Conservation (phyloP, 2,888 invertebrate genomes). For the Aspidiotus destructor region DNA sequence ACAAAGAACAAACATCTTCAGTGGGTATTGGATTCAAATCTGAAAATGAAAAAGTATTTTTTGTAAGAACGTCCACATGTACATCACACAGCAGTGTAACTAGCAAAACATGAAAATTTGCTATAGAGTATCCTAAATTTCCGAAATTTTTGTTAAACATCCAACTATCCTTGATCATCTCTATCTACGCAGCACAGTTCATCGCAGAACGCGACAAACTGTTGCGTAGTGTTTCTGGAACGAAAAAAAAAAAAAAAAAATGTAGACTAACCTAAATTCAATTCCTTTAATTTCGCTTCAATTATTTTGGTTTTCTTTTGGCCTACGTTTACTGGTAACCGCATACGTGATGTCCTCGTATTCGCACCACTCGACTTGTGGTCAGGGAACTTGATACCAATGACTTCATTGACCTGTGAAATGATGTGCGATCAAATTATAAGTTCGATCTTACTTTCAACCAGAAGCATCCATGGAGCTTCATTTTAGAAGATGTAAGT, state of each 20-base stretch:
- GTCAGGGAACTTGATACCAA: conserved; percentile 93
- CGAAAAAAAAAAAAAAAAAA: no score
- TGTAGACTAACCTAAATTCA: conserved; percentile 76
- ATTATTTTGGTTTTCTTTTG: conserved; percentile 96
- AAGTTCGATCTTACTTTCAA: not conserved
- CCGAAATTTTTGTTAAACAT: no score
- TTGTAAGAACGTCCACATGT: no score
- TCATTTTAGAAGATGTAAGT: no score
- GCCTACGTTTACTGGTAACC: conserved; percentile 90
- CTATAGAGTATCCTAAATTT: no score
- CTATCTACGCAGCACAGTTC: no score
- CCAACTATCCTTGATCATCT: no score
- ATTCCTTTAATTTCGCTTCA: conserved; percentile 80
- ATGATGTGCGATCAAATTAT: conserved; percentile 7
- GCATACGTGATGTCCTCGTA: conserved; percentile 82
- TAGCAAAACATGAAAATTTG: no score
- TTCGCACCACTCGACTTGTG: conserved; percentile 86
- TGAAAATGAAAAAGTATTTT: conserved; percentile 41
- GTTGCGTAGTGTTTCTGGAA: no score
- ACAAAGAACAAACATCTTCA: conserved; percentile 83
- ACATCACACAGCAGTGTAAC: no score
- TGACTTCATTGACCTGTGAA: conserved; percentile 50
- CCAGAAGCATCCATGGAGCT: no score
- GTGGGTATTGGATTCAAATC: conserved; percentile 91
- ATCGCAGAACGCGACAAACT: no score